phyloP scores from a whole-genome alignment of 2,113 vertebrate species.

The Malurus melanocephalus region DNA sequence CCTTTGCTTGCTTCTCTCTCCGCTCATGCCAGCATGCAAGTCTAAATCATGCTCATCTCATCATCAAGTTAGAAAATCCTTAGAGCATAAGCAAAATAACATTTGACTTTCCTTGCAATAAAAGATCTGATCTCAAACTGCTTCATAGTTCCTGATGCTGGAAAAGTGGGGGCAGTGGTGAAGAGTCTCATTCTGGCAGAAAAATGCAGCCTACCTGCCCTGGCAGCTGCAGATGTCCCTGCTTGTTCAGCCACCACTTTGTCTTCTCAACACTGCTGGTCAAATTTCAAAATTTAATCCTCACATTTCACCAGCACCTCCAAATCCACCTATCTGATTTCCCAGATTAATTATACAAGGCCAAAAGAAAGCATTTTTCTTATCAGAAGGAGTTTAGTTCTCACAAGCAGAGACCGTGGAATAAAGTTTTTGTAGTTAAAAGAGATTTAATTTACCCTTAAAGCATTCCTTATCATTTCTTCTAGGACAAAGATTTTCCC shows the following conservation, averaged over 20 bases:
- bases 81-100: neutral
- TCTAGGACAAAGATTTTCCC: neutral
- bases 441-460: neutral
- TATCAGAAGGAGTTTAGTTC: neutral
- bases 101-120: neutral
- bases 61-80: neutral
- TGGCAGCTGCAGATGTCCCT: neutral
- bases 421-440: neutral
- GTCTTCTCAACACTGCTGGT: neutral
- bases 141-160: neutral
- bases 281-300: conserved; percentile 21
- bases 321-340: neutral
- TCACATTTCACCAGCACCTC: neutral
- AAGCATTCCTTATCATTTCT: conserved; percentile 22
- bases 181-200: neutral
- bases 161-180: neutral
- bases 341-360: neutral
- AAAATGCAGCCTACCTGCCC: neutral
- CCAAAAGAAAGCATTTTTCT: conserved; percentile 3
- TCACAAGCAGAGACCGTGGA: neutral
- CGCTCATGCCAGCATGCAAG: neutral
- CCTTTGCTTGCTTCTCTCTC: neutral
- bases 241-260: neutral
- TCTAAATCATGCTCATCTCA: neutral
- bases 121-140: neutral